Percentiles rank a stretch among this genome's conserved stretches.
These are phyloP conservation scores for Aphelenchoides besseyi DNA, from an alignment of 1,140 invertebrate species.

Conservation along the genomic window DNA sequence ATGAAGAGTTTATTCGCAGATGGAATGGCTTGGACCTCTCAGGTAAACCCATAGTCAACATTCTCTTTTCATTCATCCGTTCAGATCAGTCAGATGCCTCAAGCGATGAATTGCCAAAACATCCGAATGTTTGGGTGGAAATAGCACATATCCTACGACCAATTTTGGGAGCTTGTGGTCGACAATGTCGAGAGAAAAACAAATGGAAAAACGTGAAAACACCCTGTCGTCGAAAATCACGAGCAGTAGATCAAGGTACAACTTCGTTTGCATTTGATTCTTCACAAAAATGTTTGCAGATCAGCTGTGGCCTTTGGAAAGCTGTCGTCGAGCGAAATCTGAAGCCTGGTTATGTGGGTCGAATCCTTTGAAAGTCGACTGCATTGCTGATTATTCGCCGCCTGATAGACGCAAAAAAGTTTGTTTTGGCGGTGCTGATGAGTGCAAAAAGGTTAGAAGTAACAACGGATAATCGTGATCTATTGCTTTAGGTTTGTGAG, in stretches of 20 bases:
- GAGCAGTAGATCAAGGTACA: background rate
- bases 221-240: background rate
- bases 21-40: background rate
- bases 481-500: background rate
- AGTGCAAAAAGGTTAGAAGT: background rate
- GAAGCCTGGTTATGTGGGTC: background rate
- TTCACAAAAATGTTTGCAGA: background rate
- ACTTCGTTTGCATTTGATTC: too few relatives aligned
- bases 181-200: background rate
- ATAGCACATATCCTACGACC: background rate
- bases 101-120: background rate
- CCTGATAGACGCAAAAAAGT: constrained; percentile 12
- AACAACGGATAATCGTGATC: too few relatives aligned
- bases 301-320: background rate
- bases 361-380: background rate
- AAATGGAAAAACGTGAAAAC: background rate
- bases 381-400: constrained; percentile 6
- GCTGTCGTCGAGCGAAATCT: background rate
- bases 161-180: background rate
- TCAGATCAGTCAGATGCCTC: background rate
- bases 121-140: background rate
- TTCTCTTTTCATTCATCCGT: too few relatives aligned
- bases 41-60: too few relatives aligned
- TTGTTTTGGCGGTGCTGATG: constrained; percentile 1
- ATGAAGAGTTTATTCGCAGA: background rate